Conservation (phyloP, 2,797 vertebrate genomes). For the Catamblyrhynchus diadema region DNA sequence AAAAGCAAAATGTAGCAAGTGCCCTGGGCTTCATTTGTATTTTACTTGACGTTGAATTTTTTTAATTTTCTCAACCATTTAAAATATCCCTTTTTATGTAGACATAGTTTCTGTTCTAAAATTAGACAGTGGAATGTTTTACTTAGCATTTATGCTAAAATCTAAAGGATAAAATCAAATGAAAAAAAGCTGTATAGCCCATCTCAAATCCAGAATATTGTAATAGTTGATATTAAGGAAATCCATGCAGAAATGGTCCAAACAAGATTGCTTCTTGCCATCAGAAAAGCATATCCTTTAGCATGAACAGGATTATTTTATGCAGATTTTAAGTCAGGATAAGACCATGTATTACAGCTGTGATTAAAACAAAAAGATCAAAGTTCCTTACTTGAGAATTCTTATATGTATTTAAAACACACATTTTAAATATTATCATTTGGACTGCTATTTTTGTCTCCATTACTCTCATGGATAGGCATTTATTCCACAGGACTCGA, state of each 20-base stretch:
- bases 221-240: neutral
- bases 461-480: neutral
- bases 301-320: neutral
- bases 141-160: neutral
- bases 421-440: neutral
- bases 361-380: neutral
- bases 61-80: conserved; percentile 16
- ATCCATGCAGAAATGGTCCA: neutral
- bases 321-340: neutral
- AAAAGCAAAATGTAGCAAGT: conserved; percentile 28
- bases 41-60: neutral
- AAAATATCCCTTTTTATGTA: conserved; percentile 37
- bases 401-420: neutral
- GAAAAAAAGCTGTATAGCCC: neutral
- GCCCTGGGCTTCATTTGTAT: conserved; percentile 19
- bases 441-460: neutral
- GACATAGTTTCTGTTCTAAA: conserved; percentile 17
- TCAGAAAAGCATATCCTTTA: neutral
- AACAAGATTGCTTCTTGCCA: neutral
- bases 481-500: neutral
- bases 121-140: neutral
- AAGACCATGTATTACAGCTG: neutral
- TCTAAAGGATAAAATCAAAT: neutral
- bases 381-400: neutral
- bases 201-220: neutral